Base-by-base conservation (phyloP, 2,888 invertebrate species). In the Tenthredo livida region DNA sequence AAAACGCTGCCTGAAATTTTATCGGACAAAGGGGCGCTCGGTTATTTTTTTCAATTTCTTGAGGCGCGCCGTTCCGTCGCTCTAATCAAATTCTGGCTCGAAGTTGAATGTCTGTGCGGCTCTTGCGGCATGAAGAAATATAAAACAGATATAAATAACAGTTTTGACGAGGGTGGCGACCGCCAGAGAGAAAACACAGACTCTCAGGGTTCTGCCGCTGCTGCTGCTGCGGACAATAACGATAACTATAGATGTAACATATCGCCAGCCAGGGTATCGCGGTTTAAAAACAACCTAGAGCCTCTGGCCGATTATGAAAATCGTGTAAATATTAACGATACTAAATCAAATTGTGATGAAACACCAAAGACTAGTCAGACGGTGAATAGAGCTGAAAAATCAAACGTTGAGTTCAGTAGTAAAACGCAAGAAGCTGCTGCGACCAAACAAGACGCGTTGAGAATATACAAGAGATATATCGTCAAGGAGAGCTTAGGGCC, bases 21-120 rank as follows among this genome's bases (percentile, higher is more conserved):
- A 21, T 93, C 95, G 40, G 97, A 98, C 93, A 97, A 97, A 91
- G 96, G 96, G 91, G 97, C 97, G 85, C 94, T 98, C 40, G 96
- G 96, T 75, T 97, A 97, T 93, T 97, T 98, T 92, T 95, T 97
- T 84, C 97, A 98, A 90, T 98, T 96, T 93, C 95, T 98, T 95
- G 97, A 98, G 90, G 94, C 96, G n/a, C 95, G 96, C 87, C 96
- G 96, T 85, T 95, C 96, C 84, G 93, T 96, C 84, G 93, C 95
- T 29, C 94, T 96, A 50, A 95, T 97, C 1, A 96, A 96, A 92
- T 97, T 97, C 92, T 97, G 96, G 96, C 92, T 97, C 87, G 97
- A 97, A 90, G 95, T 97, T 72, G 96, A 97, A 90, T 95, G 95
- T 89, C 96, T 97, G 15, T 90, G 91, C 65, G 89, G 90, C 72